Evolutionary conservation across 2,888 invertebrate species (phyloP).

Genomic region (Strigamia transsilvanica): DNA sequence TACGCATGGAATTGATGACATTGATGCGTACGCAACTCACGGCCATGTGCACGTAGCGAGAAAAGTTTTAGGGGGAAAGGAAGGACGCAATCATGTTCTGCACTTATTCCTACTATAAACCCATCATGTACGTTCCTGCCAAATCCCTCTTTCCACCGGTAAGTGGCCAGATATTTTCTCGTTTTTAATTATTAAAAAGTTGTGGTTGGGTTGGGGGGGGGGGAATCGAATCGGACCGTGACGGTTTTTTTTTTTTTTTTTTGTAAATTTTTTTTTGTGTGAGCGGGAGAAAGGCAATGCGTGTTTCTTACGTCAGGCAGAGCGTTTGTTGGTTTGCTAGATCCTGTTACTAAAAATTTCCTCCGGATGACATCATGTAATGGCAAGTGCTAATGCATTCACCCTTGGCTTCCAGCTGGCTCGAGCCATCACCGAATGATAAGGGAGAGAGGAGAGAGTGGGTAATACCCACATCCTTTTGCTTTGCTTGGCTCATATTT

Average conservation of each 20-base stretch:
- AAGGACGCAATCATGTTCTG: conserved; percentile 55
- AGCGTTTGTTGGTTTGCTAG: conserved; percentile 18
- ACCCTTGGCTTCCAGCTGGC: conserved; percentile 26
- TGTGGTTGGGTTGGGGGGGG: background rate
- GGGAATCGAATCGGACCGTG: background rate
- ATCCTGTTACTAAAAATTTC: conserved; percentile 28
- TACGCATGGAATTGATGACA: conserved; percentile 21
- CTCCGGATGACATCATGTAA: conserved; percentile 30
- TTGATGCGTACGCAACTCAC: conserved; percentile 8
- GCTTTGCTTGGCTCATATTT: background rate
- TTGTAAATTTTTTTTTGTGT: background rate
- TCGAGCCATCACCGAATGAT: conserved; percentile 30
- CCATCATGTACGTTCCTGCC: conserved; percentile 56
- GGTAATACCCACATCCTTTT: conserved; percentile 26
- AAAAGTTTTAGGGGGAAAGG: conserved; percentile 9
- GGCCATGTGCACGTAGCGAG: conserved; percentile 1
- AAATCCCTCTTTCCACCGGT: conserved; percentile 56
- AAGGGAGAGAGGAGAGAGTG: conserved; percentile 12
- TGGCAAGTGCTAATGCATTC: conserved; percentile 30
- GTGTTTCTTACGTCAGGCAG: conserved; percentile 18
- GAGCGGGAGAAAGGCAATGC: background rate
- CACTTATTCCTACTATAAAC: conserved; percentile 56
- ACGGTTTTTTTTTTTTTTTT: background rate
- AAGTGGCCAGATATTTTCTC: conserved; percentile 27
- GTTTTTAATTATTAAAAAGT: background rate